Evolutionary conservation across 2,797 vertebrate species (phyloP).

Genomic region (Crocodylus rhombifer): DNA sequence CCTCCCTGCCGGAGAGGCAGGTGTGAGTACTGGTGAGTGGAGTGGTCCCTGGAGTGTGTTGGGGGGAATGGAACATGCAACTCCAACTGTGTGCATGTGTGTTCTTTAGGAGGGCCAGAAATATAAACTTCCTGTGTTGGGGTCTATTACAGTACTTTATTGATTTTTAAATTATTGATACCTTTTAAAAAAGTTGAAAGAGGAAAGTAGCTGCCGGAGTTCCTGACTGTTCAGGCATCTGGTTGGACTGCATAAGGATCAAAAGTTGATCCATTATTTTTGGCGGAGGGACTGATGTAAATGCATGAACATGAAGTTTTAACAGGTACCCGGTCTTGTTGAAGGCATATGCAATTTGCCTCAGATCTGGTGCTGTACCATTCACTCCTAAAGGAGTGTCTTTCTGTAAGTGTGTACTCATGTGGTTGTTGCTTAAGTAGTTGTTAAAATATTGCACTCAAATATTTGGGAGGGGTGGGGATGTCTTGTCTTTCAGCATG

Average conservation of each 20-base stretch:
- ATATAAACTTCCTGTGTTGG: no score
- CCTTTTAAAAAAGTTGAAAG: background rate
- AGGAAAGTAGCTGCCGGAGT: background rate
- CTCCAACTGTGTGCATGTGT: no score
- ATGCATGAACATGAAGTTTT: background rate
- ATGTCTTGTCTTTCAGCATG: background rate
- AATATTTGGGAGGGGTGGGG: no score
- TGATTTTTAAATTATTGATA: background rate
- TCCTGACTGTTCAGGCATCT: background rate
- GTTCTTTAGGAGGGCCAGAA: no score
- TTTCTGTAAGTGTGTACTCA: fast-evolving
- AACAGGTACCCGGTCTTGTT: background rate
- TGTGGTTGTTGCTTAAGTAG: background rate
- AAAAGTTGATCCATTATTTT: background rate
- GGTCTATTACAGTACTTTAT: background rate
- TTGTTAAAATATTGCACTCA: no score
- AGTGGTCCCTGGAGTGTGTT: no score
- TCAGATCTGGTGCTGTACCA: background rate
- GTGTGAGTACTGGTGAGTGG: no score
- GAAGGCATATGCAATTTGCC: background rate
- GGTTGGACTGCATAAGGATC: background rate
- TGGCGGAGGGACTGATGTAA: background rate
- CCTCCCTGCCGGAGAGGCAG: no score
- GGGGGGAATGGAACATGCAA: no score
- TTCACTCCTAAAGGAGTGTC: background rate